Evolutionary conservation across 1,140 invertebrate species (phyloP), one percentile per base, ranked within the genome.

Genomic region (Megalonaias nervosa): DNA sequence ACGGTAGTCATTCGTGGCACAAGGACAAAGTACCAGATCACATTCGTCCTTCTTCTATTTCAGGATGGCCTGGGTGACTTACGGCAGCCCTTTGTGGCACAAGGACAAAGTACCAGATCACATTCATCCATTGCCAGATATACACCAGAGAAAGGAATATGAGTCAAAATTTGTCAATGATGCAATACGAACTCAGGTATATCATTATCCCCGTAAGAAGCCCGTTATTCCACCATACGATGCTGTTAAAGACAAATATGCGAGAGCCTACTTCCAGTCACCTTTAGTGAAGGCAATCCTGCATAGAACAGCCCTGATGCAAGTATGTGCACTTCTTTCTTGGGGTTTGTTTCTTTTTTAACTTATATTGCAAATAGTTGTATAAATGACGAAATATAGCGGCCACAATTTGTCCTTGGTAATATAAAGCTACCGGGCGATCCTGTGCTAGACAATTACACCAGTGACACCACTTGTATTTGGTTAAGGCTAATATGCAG

Each of bases 151-250:
- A 56, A 72, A 61, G 12, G 57, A 75, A 9, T 31, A 81, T 69
- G 82, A 85, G 61, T 71, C 67, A 15, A 74, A 76, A 17, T 85
- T 85, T 67, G 71, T 85, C 1, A 85, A 85, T 31, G 84, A 85
- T 57, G 84, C 80, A 55, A 71, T 85, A n/a, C 70, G 72, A 62
- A 85, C 84, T 21, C 57, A 67, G 9, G 79, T 77, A 65, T 79
- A 72, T 58, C 58, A 70, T 16, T 67, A 72, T 12, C 66, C 81
- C 17, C 60, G 77, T 23, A 84, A 77, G 64, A 81, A 75, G 48
- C 81, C 84, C 15, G 85, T 88, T 23, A 87, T 87, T 26, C 85
- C 88, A 3, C 74, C 74, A 16, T 89, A 89, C 75, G 73, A 86
- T 71, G 88, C 88, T 11, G 62, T 76, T 56, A 62, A 76, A 15